Percentiles rank a stretch among this genome's conserved stretches.
Conservation (phyloP, 2,888 invertebrate species). For the Tenodera sinensis region DNA sequence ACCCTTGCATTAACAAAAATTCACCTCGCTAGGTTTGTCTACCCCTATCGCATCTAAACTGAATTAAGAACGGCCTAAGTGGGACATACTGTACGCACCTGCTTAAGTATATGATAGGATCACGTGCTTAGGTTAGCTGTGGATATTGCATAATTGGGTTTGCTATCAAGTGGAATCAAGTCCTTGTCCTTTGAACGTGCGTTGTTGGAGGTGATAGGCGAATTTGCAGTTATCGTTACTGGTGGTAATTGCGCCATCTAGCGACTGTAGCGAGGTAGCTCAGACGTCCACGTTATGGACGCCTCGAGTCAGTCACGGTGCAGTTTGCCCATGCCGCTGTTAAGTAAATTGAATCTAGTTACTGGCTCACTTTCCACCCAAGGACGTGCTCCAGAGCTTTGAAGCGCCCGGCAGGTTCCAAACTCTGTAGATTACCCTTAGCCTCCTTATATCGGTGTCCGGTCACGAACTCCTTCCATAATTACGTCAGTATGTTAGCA, state of each 20-base stretch:
- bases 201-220: neutral
- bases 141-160: no score
- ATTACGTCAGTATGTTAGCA: neutral
- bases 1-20: no score
- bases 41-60: no score
- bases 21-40: no score
- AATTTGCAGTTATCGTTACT: neutral
- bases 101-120: neutral
- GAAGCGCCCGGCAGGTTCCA: neutral
- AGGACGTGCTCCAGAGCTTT: neutral
- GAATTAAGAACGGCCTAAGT: no score
- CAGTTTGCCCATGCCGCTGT: neutral
- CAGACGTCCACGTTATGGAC: neutral
- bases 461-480: slow-evolving; percentile 1
- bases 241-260: neutral
- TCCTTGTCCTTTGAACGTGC: neutral
- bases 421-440: neutral
- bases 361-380: neutral
- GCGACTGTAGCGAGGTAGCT: neutral
- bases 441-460: neutral
- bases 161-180: neutral
- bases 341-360: neutral
- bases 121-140: neutral
- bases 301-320: neutral
- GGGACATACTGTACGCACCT: neutral